Conservation (phyloP, 2,113 vertebrate species). For the Lagopus leucura region DNA sequence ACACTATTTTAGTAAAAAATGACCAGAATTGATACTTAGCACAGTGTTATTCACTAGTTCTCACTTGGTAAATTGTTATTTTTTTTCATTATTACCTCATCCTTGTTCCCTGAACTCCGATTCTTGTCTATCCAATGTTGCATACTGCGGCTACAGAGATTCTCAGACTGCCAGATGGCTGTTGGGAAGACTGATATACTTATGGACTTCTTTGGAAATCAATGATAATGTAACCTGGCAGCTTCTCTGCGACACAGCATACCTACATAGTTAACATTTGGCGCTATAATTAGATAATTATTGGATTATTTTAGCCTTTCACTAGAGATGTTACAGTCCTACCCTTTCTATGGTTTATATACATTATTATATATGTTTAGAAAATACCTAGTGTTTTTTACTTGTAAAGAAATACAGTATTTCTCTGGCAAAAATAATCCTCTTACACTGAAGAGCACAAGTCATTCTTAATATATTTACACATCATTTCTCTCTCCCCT, state of each 20-base stretch:
- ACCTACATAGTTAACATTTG: background rate
- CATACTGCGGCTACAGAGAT: background rate
- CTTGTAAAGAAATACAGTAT: background rate
- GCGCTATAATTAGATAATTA: background rate
- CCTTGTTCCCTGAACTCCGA: background rate
- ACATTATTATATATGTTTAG: background rate
- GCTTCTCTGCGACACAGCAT: background rate
- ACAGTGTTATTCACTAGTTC: background rate
- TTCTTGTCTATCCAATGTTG: background rate
- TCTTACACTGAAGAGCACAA: background rate
- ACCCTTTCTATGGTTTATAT: background rate
- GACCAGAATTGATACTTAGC: background rate
- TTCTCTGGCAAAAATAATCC: background rate
- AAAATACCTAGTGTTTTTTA: background rate
- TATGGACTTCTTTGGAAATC: background rate
- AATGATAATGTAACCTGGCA: background rate
- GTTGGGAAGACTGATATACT: background rate
- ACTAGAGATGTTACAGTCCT: background rate
- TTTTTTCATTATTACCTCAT: conserved; percentile 35
- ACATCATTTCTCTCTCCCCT: background rate
- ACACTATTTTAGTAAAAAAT: background rate
- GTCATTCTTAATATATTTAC: background rate
- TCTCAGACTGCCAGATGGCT: background rate
- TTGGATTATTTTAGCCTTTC: background rate
- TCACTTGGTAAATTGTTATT: conserved; percentile 8